These are phyloP conservation scores for Tethya wilhelma DNA, from an alignment of 37 sponge, comb jelly and placozoan species.

Conservation along the genomic window DNA sequence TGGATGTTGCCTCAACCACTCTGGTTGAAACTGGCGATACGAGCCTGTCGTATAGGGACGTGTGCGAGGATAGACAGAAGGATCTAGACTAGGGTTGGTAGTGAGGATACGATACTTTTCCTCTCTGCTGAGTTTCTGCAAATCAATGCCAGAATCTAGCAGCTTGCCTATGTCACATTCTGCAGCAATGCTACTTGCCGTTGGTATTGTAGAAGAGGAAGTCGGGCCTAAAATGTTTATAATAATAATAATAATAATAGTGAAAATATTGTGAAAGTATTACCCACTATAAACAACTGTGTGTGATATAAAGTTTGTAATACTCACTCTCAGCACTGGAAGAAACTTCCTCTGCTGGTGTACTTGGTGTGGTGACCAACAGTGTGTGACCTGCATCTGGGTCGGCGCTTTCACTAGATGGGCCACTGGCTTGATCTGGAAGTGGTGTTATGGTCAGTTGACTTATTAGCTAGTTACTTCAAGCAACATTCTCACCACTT, in stretches of 20 bases:
- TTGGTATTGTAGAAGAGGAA: neutral
- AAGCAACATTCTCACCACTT: neutral
- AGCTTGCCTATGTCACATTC: constrained; percentile 56
- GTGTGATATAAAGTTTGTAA: no score
- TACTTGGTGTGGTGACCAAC: no score
- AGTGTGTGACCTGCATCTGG: neutral
- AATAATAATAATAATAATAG: no score
- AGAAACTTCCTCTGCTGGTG: no score
- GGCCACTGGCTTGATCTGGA: neutral
- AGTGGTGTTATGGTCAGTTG: no score
- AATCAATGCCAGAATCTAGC: neutral
- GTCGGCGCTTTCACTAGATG: neutral
- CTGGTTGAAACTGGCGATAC: constrained; percentile 59
- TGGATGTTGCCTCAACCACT: constrained; percentile 51
- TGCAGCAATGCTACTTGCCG: neutral
- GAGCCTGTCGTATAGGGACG: constrained; percentile 45
- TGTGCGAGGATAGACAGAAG: constrained; percentile 52
- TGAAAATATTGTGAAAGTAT: no score
- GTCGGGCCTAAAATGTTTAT: neutral
- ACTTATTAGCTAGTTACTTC: no score
- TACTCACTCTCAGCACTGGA: no score
- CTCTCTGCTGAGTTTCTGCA: constrained; percentile 32
- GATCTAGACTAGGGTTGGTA: constrained; percentile 37
- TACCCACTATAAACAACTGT: no score
- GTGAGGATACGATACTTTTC: constrained; percentile 42